phyloP scores from a whole-genome alignment of 2,113 vertebrate species.

The Xenus cinereus region DNA sequence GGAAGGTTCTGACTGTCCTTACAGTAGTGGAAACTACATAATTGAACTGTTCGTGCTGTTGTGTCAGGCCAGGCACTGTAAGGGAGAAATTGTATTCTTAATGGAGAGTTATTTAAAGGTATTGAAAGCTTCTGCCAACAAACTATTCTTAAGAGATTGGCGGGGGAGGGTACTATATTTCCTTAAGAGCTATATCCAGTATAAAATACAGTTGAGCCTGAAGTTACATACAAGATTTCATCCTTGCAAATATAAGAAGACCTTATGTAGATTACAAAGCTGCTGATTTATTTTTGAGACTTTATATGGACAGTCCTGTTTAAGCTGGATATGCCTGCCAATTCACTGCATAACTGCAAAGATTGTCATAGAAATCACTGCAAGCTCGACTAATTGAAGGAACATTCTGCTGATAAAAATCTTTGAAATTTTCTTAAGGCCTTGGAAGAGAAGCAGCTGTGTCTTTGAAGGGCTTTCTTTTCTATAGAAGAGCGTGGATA shows the following conservation, averaged over 20 bases:
- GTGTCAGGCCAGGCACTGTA: background rate
- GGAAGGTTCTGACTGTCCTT: background rate
- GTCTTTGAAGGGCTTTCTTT: background rate
- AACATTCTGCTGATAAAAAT: background rate
- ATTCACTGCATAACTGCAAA: background rate
- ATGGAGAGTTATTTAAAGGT: conserved; percentile 11
- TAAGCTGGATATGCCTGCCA: background rate
- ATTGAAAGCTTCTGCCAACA: background rate
- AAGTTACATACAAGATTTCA: background rate
- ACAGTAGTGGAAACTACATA: background rate
- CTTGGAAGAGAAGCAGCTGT: background rate
- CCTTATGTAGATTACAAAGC: background rate
- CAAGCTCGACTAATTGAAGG: background rate
- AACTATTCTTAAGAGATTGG: background rate
- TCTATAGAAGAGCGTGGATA: background rate
- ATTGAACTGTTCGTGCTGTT: background rate
- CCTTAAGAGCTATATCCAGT: background rate
- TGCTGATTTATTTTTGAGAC: background rate
- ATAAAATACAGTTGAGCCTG: background rate
- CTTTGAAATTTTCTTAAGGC: background rate
- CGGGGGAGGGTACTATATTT: background rate
- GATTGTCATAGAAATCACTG: background rate
- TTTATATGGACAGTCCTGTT: background rate
- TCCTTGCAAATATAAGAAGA: background rate
- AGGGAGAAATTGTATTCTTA: background rate